Evolutionary conservation across 2,113 vertebrate genomes (phyloP).

Genomic region (Rattus norvegicus): GRCr8 NC_086020.1:75516001-75516500

Average conservation of each 20-base stretch:
- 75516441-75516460: neutral
- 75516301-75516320: neutral
- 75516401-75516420: neutral
- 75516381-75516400: neutral
- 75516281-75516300: neutral
- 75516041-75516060: neutral
- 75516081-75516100: neutral
- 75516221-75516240: neutral
- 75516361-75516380: neutral
- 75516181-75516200: neutral
- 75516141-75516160: neutral
- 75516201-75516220: rapidly evolving
- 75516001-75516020: neutral
- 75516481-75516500: no score
- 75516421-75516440: neutral
- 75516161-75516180: neutral
- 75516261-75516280: neutral
- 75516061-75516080: neutral
- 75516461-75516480: no score
- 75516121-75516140: neutral
- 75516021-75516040: no score
- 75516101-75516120: no score
- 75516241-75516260: neutral
- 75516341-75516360: neutral
- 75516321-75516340: neutral